These are phyloP conservation scores for Crocallis elinguaria DNA, from an alignment of 2,888 invertebrate species.

Conservation along the genomic window DNA sequence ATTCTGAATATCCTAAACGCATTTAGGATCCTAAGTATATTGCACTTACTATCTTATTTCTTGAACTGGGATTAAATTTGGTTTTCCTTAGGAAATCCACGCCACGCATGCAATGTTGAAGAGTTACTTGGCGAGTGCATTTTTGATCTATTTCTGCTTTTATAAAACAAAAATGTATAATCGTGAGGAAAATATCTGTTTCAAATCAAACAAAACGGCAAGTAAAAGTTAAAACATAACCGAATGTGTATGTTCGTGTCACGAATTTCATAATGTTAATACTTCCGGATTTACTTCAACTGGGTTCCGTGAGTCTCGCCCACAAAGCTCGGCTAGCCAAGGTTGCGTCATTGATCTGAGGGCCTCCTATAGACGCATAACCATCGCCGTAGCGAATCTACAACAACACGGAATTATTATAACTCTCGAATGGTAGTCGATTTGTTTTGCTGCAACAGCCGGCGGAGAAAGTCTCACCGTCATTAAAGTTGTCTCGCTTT, in stretches of 20 bases:
- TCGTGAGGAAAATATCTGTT: too few relatives aligned
- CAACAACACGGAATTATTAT: constrained; percentile 13
- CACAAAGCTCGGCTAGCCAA: constrained; percentile 52
- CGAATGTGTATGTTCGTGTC: constrained; percentile 16
- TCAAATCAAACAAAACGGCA: neutral
- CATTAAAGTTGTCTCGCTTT: constrained; percentile 2
- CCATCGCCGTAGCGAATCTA: constrained; percentile 11
- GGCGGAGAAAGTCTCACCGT: constrained; percentile 13
- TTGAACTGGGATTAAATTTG: neutral
- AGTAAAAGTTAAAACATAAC: constrained; percentile 1
- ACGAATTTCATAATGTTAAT: constrained; percentile 16
- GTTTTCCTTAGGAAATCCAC: neutral
- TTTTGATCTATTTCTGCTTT: too few relatives aligned
- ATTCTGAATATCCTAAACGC: too few relatives aligned
- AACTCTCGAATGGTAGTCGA: neutral
- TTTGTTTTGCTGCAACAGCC: constrained; percentile 3
- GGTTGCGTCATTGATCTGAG: constrained; percentile 67
- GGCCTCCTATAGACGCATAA: constrained; percentile 37
- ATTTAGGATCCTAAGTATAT: too few relatives aligned
- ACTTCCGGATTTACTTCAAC: constrained; percentile 31
- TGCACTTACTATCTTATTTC: too few relatives aligned
- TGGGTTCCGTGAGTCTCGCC: constrained; percentile 43
- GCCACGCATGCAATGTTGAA: too few relatives aligned
- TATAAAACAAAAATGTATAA: too few relatives aligned
- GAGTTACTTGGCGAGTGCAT: too few relatives aligned